These are phyloP conservation scores for Microtus pennsylvanicus DNA, from an alignment of 2,113 vertebrate genomes.

Conservation along the genomic window DNA sequence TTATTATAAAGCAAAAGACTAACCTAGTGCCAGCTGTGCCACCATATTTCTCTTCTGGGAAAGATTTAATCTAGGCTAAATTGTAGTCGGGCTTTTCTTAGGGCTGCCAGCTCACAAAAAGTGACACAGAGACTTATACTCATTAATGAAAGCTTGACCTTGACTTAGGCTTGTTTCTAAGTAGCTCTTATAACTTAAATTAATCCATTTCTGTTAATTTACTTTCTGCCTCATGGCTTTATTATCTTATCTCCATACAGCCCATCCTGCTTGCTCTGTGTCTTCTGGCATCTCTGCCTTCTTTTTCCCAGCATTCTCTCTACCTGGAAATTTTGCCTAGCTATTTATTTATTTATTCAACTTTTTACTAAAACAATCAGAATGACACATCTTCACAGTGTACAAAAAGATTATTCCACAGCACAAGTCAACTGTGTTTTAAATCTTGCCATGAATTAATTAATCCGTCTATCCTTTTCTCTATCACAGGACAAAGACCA, in stretches of 20 bases:
- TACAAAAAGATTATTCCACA: neutral
- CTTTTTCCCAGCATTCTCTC: neutral
- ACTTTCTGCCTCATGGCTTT: neutral
- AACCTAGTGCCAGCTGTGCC: neutral
- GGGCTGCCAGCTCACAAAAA: neutral
- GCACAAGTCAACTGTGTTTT: constrained; percentile 35
- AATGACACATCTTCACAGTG: neutral
- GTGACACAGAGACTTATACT: neutral
- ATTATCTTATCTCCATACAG: neutral
- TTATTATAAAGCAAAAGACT: constrained; percentile 68
- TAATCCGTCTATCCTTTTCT: constrained; percentile 56
- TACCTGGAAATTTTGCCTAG: neutral
- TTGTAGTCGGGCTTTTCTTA: neutral
- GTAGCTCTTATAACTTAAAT: neutral
- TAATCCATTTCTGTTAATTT: neutral
- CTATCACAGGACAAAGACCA: constrained; percentile 76
- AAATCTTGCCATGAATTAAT: neutral
- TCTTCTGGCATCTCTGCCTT: neutral
- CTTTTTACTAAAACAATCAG: neutral
- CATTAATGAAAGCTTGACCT: neutral
- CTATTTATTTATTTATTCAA: neutral
- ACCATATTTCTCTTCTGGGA: constrained; percentile 2
- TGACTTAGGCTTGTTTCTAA: neutral
- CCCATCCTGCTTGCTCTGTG: neutral
- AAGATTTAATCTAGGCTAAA: constrained; percentile 32